Base-by-base conservation (phyloP, 1,140 invertebrate genomes). In the Eupristina koningsbergeri region DNA sequence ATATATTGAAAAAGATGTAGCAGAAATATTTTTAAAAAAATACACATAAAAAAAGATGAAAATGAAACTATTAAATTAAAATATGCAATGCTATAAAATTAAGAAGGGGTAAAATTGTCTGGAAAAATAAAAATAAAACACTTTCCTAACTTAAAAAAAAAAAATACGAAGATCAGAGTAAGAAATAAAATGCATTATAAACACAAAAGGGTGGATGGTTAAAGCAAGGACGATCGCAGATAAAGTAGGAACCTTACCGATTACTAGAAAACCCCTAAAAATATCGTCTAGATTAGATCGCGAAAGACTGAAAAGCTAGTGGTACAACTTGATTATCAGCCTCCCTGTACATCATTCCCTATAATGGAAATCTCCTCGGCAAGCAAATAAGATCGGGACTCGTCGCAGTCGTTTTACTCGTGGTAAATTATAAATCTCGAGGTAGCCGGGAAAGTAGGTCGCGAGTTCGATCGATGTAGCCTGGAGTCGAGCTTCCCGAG, bases 391-490 rank as follows among this genome's bases (percentile, higher is more conserved):
- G 53, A 81, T 81, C 50, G 71, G n/a, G 36, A n/a, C 19, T 29
- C 34, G 34, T 19, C 26, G 50, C 22, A 26, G 53, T 58, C 53
- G 53, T 58, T 58, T 58, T 58, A 22, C 22, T 58, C 22, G 34
- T 36, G 53, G 69, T 22, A 69, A 76, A 76, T 77, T 69, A 41
- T 41, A 53, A 83, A 31, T 77, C 47, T 31, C 61, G 53, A 22
- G 13, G 69, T 29, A 47, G 80, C 53, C 29, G 81, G 74, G 47
- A 77, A 77, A 77, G 81, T 76, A 26, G 81, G 81, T 83, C 73
- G 80, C 50, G 61, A 41, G 53, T 75, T 34, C 69, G 80, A 81
- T 86, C 85, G 73, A 75, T 83, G 77, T 83, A 77, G 50, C 75
- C 77, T 13, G 50, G 64, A 13, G 67, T 31, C 15, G 26, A 58